These are phyloP conservation scores for Spheniscus humboldti DNA, from an alignment of 2,797 vertebrate species.

Conservation along the genomic window DNA sequence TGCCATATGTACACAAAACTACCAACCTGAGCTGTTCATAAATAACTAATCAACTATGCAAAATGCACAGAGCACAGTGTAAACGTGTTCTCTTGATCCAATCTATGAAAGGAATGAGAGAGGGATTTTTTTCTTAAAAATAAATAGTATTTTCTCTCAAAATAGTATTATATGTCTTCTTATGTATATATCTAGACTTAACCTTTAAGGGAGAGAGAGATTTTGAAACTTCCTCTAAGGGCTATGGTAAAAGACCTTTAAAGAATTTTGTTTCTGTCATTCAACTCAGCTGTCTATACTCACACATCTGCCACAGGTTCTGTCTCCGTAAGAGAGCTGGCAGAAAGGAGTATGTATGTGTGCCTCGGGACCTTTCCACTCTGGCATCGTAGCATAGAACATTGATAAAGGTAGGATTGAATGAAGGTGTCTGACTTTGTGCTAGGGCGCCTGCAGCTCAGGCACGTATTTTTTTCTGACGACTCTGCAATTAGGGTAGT, in stretches of 20 bases:
- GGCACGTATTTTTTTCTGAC: neutral
- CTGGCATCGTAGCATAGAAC: fast-evolving
- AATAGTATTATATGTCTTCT: neutral
- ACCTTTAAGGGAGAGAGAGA: neutral
- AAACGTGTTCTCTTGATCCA: neutral
- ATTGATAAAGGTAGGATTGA: neutral
- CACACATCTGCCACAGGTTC: neutral
- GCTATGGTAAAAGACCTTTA: neutral
- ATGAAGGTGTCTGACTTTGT: neutral
- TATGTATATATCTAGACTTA: neutral
- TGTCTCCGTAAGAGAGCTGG: neutral
- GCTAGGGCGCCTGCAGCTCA: neutral
- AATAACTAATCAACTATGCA: neutral
- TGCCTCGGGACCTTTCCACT: neutral
- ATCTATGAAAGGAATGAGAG: neutral
- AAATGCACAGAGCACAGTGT: neutral
- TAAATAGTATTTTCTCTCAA: neutral
- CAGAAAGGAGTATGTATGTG: neutral
- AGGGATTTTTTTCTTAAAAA: neutral
- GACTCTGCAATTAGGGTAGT: neutral
- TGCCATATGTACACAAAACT: neutral
- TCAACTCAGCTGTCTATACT: neutral
- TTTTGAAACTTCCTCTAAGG: neutral
- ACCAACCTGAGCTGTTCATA: neutral
- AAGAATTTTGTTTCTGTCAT: neutral